Conservation (phyloP, 2,113 vertebrate species). For the Tichodroma muraria region DNA sequence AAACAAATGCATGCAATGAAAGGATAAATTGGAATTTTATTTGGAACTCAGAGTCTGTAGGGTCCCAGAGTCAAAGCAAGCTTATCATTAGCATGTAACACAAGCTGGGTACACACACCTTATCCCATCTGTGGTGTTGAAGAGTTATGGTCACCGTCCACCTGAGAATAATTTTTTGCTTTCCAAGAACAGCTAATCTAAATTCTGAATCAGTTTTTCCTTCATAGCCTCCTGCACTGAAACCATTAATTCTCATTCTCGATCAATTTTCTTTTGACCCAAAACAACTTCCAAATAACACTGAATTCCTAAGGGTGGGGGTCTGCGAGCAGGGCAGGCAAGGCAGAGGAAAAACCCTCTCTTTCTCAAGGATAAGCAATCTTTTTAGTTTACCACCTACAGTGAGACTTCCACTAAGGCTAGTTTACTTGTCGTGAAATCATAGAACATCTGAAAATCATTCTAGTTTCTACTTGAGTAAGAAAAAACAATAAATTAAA, state of each 20-base stretch:
- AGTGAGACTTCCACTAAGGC: neutral
- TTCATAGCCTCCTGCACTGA: neutral
- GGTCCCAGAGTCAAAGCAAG: neutral
- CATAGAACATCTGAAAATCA: constrained; percentile 22
- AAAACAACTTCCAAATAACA: neutral
- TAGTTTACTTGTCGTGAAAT: neutral
- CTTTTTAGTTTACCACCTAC: neutral
- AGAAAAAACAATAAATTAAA: constrained; percentile 3
- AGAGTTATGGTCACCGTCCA: neutral
- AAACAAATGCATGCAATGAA: neutral
- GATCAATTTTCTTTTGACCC: neutral
- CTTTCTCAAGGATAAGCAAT: neutral
- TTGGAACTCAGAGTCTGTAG: neutral
- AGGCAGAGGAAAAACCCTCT: neutral
- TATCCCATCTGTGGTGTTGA: neutral
- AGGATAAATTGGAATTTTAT: neutral
- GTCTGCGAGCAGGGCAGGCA: neutral
- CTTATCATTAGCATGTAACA: neutral
- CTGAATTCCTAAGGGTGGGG: neutral
- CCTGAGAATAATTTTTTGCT: neutral
- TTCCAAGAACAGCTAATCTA: neutral
- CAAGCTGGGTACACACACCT: neutral
- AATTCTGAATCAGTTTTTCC: neutral
- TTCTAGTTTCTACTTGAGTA: neutral
- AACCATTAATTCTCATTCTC: neutral